These are phyloP conservation scores for Coboldia fuscipes DNA, from an alignment of 1,140 invertebrate genomes.

Conservation along the genomic window DNA sequence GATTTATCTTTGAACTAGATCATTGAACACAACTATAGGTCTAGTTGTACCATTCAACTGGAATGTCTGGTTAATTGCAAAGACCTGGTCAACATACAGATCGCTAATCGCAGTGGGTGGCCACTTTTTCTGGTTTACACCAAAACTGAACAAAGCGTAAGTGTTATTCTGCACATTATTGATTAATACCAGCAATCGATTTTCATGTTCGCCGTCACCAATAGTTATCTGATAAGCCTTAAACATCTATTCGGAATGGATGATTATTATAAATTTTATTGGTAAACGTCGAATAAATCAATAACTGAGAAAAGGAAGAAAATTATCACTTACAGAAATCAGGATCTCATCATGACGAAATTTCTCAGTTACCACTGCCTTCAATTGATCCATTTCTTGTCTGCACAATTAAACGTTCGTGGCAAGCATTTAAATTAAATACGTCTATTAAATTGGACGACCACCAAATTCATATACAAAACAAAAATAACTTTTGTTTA, in stretches of 20 bases:
- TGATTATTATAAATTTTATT: background rate
- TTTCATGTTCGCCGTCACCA: slow-evolving; percentile 16
- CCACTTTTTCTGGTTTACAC: slow-evolving; percentile 26
- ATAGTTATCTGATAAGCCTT: slow-evolving; percentile 20
- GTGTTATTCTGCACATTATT: slow-evolving; percentile 35
- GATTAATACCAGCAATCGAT: slow-evolving; percentile 37
- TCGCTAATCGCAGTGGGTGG: slow-evolving; percentile 33
- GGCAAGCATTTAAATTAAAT: too few species aligned
- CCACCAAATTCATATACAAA: too few species aligned
- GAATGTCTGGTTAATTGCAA: slow-evolving; percentile 44
- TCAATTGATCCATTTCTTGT: too few species aligned
- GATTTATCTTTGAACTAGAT: background rate
- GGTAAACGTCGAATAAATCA: background rate
- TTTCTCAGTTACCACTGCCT: too few species aligned
- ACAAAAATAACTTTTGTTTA: too few species aligned
- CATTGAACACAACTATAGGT: too few species aligned
- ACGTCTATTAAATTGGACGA: too few species aligned
- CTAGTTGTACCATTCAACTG: slow-evolving; percentile 23
- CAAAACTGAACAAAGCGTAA: slow-evolving; percentile 39
- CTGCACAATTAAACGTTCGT: too few species aligned
- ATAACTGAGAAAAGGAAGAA: background rate
- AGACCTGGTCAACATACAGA: slow-evolving; percentile 37
- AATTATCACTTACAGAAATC: background rate
- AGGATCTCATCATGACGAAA: slow-evolving; percentile 3
- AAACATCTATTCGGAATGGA: slow-evolving; percentile 10